Conservation (phyloP, 1,140 invertebrate species). For the Anoplophora glabripennis region DNA sequence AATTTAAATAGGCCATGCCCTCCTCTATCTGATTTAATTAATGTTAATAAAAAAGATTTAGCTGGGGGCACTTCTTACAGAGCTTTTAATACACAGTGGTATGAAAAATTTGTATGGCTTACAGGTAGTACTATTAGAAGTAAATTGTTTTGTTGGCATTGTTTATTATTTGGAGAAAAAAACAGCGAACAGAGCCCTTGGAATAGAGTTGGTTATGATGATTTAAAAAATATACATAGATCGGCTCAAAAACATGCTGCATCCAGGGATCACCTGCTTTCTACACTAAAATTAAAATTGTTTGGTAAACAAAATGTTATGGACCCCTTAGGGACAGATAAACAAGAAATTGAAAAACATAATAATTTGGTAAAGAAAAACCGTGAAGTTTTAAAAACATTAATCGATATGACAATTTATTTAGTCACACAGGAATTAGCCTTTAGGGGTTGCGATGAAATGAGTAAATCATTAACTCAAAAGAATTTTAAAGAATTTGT, state of each 20-base stretch:
- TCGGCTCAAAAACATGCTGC: slow-evolving; percentile 3
- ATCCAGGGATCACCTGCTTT: slow-evolving; percentile 10
- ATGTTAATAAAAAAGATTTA: too few species aligned
- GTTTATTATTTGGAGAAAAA: slow-evolving; percentile 8
- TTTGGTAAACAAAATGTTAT: not conserved
- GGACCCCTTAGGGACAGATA: not conserved
- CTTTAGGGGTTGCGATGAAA: slow-evolving; percentile 5
- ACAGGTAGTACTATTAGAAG: slow-evolving; percentile 1
- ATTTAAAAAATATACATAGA: slow-evolving; percentile 15
- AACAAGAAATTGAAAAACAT: not conserved
- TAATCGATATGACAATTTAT: not conserved
- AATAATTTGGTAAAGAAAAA: not conserved
- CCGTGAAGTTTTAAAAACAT: not conserved
- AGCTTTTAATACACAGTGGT: slow-evolving; percentile 13
- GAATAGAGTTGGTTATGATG: slow-evolving; percentile 7
- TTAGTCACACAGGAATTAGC: not conserved
- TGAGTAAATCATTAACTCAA: not conserved
- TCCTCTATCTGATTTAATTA: too few species aligned
- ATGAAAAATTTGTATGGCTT: slow-evolving; percentile 12
- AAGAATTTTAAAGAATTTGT: slow-evolving; percentile 5
- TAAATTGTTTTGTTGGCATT: slow-evolving; percentile 20
- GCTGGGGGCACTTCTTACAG: not conserved
- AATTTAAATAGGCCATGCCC: too few species aligned
- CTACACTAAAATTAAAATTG: slow-evolving; percentile 1
- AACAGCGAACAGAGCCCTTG: not conserved